phyloP scores from a whole-genome alignment of 92 coral and sea anemone species.

The Metridium senile region DNA sequence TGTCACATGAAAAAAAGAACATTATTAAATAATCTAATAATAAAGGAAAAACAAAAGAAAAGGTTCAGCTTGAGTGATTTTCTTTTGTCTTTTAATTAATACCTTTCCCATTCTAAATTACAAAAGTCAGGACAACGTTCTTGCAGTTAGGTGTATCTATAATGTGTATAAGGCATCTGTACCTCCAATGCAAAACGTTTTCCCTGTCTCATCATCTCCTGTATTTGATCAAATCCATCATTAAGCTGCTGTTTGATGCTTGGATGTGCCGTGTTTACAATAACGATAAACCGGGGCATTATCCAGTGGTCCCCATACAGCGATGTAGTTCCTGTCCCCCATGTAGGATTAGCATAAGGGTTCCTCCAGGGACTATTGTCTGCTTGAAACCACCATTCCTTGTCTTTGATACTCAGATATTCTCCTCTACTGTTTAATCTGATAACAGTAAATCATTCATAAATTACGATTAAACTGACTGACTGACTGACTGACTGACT shows the following conservation, averaged over 20 bases:
- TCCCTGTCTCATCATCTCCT: constrained; percentile 47
- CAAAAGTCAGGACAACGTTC: not conserved
- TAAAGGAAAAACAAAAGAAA: no score
- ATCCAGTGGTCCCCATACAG: constrained; percentile 74
- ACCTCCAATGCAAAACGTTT: constrained; percentile 82
- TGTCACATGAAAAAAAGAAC: no score
- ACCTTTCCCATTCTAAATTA: no score
- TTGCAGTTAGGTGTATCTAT: not conserved
- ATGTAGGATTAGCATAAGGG: constrained; percentile 66
- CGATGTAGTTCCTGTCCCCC: constrained; percentile 57
- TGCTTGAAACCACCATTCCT: constrained; percentile 88
- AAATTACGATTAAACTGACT: no score
- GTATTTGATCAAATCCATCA: constrained; percentile 61
- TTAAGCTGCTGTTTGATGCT: constrained; percentile 54
- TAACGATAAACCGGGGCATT: constrained; percentile 75
- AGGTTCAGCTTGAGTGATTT: no score
- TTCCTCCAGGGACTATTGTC: constrained; percentile 80
- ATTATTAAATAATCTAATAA: no score
- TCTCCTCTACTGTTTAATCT: constrained; percentile 82
- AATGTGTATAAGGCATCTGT: not conserved
- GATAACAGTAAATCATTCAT: not conserved
- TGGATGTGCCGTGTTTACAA: constrained; percentile 71
- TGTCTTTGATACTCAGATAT: constrained; percentile 76
- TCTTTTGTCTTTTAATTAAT: no score
- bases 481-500: no score